Percentiles rank a stretch among this genome's conserved stretches.
phyloP scores from a whole-genome alignment of 2,113 vertebrate genomes.

The Ictidomys tridecemlineatus region DNA sequence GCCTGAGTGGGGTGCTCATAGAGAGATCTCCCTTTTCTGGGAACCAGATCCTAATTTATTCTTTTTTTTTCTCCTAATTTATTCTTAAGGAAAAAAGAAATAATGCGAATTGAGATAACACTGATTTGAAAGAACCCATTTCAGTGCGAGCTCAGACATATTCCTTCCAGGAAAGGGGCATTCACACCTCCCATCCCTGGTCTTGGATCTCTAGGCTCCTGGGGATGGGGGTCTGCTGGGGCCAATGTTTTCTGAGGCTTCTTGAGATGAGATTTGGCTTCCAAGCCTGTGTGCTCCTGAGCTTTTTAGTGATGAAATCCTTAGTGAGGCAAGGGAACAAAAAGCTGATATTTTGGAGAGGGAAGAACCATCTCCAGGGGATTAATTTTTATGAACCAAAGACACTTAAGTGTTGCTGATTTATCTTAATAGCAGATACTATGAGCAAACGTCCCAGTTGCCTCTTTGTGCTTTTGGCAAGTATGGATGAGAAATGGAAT shows the following conservation, averaged over 20 bases:
- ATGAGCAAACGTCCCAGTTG: conserved; percentile 83
- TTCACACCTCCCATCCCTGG: background rate
- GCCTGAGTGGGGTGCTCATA: conserved; percentile 8
- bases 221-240: background rate
- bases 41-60: conserved; percentile 43
- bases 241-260: conserved; percentile 48
- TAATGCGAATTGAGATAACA: background rate
- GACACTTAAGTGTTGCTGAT: conserved; percentile 80
- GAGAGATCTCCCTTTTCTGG: background rate
- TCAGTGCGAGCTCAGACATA: background rate
- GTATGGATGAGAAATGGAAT: conserved; percentile 82
- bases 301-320: conserved; percentile 82
- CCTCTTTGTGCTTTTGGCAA: conserved; percentile 80
- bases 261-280: conserved; percentile 51
- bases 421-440: conserved; percentile 83
- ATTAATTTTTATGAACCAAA: conserved; percentile 81
- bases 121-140: conserved; percentile 35
- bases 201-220: background rate
- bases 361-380: conserved; percentile 74
- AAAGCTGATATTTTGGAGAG: conserved; percentile 76
- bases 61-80: conserved; percentile 57
- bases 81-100: conserved; percentile 54
- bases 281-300: conserved; percentile 76
- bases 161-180: background rate
- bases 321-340: conserved; percentile 80